Base-by-base conservation (phyloP, 2,888 invertebrate genomes). In the Limenitis camilla region DNA sequence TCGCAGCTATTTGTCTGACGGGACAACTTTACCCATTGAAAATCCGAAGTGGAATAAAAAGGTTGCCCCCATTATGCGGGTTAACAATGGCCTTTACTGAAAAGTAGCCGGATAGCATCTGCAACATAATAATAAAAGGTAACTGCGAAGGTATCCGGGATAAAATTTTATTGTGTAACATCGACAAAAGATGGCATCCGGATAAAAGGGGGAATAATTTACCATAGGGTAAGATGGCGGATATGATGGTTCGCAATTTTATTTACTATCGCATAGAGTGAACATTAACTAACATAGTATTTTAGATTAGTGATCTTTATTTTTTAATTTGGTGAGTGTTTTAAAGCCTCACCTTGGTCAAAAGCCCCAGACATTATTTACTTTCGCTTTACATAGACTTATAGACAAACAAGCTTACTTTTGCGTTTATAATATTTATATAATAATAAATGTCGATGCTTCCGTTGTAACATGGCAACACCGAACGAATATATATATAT, bases 101-200 rank as follows among this genome's bases (percentile, higher is more conserved):
- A 81, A 80, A 79, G 77, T 78, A 76, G 71, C 74, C 74, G 74
- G 77, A 79, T 68, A 70, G 73, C 74, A 78, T 80, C 76, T 79
- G 81, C 81, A 80, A 81, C 81, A 81, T 84, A 80, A 81, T 84
- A 83, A 84, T 83, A 83, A 84, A 83, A 82, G 83, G 83, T 84
- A 82, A 84, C 83, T 78, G 81, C 76, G 81, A 79, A 82, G 78
- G 81, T 81, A 78, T 81, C 81, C 81, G 72, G 81, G 76, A 81
- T 81, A 78, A 81, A 82, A 84, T 82, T 83, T 83, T 84, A 84
- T 82, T 84, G 81, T 81, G 71, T 71, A 68, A 73, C 76, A 77
- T 81, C 78, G 80, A 80, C 80, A 82, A 83, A 81, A 74, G 78
- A 73, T 68, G 68, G 52, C 43, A 56, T 53, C 58, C 56, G 58